Evolutionary conservation across 2,797 vertebrate genomes (phyloP).

Genomic region (Diplodus sargus): DNA sequence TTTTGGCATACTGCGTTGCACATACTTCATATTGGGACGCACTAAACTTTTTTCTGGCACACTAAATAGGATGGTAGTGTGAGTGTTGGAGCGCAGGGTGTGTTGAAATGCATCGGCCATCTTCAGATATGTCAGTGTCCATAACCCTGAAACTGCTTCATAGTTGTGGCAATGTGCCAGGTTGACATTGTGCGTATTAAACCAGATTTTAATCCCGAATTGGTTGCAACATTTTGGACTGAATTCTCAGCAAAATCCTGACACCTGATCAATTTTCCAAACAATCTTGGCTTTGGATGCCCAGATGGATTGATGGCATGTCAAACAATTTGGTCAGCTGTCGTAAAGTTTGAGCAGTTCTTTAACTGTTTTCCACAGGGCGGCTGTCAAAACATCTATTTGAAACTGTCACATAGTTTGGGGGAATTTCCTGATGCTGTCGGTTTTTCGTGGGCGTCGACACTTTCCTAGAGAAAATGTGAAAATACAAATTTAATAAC

Average conservation of each 20-base stretch:
- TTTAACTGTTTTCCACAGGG: not conserved
- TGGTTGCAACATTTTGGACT: not conserved
- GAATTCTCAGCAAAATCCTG: not conserved
- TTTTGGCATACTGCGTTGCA: no score
- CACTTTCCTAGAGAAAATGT: not conserved
- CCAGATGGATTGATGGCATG: not conserved
- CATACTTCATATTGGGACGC: no score
- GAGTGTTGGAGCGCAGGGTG: no score
- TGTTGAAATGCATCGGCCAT: no score
- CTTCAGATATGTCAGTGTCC: no score
- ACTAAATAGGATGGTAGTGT: no score
- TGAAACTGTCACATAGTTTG: not conserved
- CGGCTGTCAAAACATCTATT: slow-evolving; percentile 1
- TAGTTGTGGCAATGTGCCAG: no score
- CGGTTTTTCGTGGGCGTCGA: not conserved
- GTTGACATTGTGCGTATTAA: no score
- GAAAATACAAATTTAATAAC: not conserved
- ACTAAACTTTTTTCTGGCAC: no score
- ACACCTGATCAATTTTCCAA: slow-evolving; percentile 5
- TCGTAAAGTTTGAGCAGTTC: not conserved
- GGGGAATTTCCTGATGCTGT: not conserved
- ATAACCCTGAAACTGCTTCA: not conserved
- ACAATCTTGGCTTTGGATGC: not conserved
- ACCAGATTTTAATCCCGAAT: not conserved
- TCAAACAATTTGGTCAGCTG: not conserved